Evolutionary conservation across 2,797 vertebrate species (phyloP).

Genomic region (Hippocampus kuda): DNA sequence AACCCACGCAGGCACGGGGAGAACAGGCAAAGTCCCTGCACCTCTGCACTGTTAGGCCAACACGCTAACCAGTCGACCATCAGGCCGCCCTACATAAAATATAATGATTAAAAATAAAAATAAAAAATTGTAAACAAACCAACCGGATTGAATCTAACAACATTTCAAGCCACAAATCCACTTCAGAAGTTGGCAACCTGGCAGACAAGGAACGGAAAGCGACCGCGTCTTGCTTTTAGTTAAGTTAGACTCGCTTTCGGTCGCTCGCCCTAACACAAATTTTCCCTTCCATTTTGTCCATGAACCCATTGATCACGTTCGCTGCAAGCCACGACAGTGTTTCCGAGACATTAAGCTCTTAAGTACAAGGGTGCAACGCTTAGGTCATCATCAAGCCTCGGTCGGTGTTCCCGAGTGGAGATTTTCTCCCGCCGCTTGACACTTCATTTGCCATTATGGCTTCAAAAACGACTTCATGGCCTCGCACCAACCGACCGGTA

Average conservation of each 20-base stretch:
- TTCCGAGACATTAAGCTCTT: conserved; percentile 4
- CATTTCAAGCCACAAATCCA: too few species aligned
- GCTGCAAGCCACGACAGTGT: neutral
- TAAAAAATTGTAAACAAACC: too few species aligned
- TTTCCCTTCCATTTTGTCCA: neutral
- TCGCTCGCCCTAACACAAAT: neutral
- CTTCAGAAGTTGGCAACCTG: too few species aligned
- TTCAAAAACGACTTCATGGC: neutral
- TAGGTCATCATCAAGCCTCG: conserved; percentile 8
- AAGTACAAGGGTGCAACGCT: conserved; percentile 3
- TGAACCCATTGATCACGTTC: neutral
- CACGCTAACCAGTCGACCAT: too few species aligned
- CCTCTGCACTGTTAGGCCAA: too few species aligned
- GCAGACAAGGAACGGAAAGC: too few species aligned
- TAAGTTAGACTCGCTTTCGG: neutral
- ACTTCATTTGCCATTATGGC: conserved; percentile 6
- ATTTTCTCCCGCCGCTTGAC: neutral
- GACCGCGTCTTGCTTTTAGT: too few species aligned
- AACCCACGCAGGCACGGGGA: too few species aligned
- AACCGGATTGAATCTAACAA: too few species aligned
- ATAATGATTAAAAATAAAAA: too few species aligned
- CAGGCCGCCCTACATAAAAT: too few species aligned
- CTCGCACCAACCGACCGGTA: neutral
- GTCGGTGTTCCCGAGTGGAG: conserved; percentile 2
- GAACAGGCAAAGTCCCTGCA: too few species aligned